Evolutionary conservation across 2,797 vertebrate genomes (phyloP).

Genomic region (Sebastolobus alascanus): DNA sequence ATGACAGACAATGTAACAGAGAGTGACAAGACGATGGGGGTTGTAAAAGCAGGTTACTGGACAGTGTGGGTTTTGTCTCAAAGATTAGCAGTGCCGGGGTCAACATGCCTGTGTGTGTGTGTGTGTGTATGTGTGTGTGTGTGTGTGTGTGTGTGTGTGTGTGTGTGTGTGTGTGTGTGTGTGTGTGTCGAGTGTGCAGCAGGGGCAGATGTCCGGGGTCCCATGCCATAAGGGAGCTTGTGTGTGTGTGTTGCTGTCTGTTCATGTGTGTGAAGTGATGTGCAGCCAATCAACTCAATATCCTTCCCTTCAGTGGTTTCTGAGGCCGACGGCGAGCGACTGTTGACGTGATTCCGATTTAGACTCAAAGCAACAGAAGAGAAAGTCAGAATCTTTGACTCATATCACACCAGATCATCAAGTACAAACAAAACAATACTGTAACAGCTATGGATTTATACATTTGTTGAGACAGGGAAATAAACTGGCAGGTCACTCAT

Average conservation of each 20-base stretch:
- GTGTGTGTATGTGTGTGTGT: constrained; percentile 23
- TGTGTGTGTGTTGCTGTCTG: constrained; percentile 48
- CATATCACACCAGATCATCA: constrained; percentile 2
- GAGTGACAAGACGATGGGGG: constrained; percentile 41
- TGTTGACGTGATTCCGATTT: constrained; percentile 20
- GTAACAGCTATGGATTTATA: background rate
- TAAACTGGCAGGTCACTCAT: background rate
- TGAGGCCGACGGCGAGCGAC: constrained; percentile 27
- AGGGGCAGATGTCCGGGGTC: constrained; percentile 72
- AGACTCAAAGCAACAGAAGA: constrained; percentile 35
- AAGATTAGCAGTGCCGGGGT: constrained; percentile 48
- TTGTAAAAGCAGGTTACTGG: constrained; percentile 74
- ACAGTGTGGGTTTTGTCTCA: constrained; percentile 66
- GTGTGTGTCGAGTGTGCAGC: constrained; percentile 2
- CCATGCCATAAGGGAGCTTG: constrained; percentile 57
- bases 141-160: constrained; percentile 28
- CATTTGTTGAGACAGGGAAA: background rate
- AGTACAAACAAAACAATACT: constrained; percentile 7
- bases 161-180: constrained; percentile 27
- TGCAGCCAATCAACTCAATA: constrained; percentile 76
- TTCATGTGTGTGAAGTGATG: constrained; percentile 65
- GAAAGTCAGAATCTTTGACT: constrained; percentile 8
- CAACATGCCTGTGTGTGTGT: constrained; percentile 24
- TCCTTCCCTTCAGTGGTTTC: constrained; percentile 62
- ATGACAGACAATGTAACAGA: constrained; percentile 53